Conservation (phyloP, 1,140 invertebrate genomes). For the Drosophila lowei region DNA sequence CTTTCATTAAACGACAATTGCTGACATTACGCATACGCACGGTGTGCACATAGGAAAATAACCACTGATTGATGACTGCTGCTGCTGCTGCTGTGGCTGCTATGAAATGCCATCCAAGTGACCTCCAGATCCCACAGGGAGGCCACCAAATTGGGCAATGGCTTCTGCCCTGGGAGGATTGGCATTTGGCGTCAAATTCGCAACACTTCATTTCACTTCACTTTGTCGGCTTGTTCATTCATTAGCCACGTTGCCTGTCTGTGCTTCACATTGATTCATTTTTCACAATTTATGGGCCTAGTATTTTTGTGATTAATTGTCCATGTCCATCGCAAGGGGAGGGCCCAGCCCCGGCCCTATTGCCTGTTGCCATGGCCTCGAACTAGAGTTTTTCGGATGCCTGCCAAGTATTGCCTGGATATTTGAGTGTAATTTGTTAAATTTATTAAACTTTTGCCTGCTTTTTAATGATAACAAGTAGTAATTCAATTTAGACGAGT, state of each 20-base stretch:
- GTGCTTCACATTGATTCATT: slow-evolving; percentile 49
- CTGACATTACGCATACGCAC: slow-evolving; percentile 61
- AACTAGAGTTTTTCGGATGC: slow-evolving; percentile 20
- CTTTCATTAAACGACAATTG: slow-evolving; percentile 4
- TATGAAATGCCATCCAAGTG: slow-evolving; percentile 3
- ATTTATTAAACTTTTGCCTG: slow-evolving; percentile 48
- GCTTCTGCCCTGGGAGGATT: background rate
- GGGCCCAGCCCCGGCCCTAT: slow-evolving; percentile 1
- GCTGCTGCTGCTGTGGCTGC: too few relatives aligned
- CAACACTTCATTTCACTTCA: slow-evolving; percentile 39
- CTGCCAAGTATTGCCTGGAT: slow-evolving; percentile 9
- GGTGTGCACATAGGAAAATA: slow-evolving; percentile 11
- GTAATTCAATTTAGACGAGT: background rate
- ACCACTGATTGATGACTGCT: background rate
- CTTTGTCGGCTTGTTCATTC: slow-evolving; percentile 54
- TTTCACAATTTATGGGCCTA: slow-evolving; percentile 62
- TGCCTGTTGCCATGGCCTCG: slow-evolving; percentile 22
- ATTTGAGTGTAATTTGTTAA: slow-evolving; percentile 56
- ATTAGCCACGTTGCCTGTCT: slow-evolving; percentile 53
- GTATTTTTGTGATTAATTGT: slow-evolving; percentile 67
- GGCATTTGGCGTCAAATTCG: slow-evolving; percentile 12
- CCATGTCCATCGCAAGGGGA: slow-evolving; percentile 1
- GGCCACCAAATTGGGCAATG: background rate
- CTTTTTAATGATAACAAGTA: slow-evolving; percentile 9
- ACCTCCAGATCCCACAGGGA: slow-evolving; percentile 1